Percentiles rank a stretch among this genome's conserved stretches.
These are phyloP conservation scores for Zootoca vivipara DNA, from an alignment of 2,113 vertebrate genomes.

Conservation along the genomic window DNA sequence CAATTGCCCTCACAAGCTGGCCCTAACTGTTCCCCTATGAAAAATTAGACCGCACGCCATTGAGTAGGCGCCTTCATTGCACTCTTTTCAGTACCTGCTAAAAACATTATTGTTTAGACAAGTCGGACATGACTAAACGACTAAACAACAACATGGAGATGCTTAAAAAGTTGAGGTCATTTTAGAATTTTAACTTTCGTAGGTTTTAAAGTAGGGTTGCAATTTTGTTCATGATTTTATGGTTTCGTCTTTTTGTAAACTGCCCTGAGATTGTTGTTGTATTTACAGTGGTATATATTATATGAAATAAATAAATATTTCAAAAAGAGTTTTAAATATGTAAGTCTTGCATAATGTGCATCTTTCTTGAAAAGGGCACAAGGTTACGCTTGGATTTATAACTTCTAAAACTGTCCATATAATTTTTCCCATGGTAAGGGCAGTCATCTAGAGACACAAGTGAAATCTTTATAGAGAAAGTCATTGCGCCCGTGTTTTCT, in stretches of 20 bases:
- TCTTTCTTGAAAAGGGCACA: background rate
- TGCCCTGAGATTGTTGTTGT: background rate
- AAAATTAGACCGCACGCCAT: too few relatives aligned
- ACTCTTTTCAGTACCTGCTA: too few relatives aligned
- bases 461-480: background rate
- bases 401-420: background rate
- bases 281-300: too few relatives aligned
- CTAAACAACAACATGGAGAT: too few relatives aligned
- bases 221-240: background rate
- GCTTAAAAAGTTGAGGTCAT: too few relatives aligned
- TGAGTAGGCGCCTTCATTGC: too few relatives aligned
- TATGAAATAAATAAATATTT: too few relatives aligned
- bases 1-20: too few relatives aligned
- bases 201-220: background rate
- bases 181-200: background rate
- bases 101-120: too few relatives aligned
- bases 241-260: background rate
- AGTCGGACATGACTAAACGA: too few relatives aligned
- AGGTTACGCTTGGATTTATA: background rate
- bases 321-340: background rate
- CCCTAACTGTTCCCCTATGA: too few relatives aligned
- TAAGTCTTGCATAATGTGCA: background rate
- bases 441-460: background rate
- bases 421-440: background rate
- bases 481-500: background rate